Percentiles rank a stretch among this genome's conserved stretches.
Conservation (phyloP, 2,888 invertebrate genomes). For the Lagria hirta region DNA sequence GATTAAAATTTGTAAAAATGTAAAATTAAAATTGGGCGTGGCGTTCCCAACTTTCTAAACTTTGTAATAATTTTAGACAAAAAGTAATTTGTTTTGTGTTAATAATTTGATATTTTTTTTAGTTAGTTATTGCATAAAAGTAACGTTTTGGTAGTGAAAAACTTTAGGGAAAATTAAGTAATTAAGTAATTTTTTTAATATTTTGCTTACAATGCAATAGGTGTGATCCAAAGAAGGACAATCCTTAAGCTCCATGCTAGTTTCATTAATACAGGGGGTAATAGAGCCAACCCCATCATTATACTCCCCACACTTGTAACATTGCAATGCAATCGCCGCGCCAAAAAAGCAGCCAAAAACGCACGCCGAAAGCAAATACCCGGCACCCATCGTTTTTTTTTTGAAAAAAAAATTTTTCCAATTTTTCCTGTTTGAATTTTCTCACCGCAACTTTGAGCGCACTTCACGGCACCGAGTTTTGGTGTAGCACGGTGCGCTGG, state of each 20-base stretch:
- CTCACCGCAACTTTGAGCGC: constrained; percentile 5
- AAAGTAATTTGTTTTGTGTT: too few species aligned
- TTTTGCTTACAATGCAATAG: constrained; percentile 83
- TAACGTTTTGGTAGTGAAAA: not conserved
- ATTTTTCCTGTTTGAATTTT: too few species aligned
- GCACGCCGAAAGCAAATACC: constrained; percentile 23
- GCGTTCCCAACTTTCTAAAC: too few species aligned
- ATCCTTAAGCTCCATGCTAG: constrained; percentile 69
- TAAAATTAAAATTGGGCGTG: too few species aligned
- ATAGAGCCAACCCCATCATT: constrained; percentile 85
- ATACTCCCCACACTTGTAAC: constrained; percentile 81
- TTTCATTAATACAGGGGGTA: constrained; percentile 78
- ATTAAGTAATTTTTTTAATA: too few species aligned
- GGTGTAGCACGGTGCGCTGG: constrained; percentile 34
- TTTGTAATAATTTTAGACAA: too few species aligned
- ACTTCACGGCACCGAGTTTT: constrained; percentile 1
- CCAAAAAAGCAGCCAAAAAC: constrained; percentile 34
- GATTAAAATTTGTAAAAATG: too few species aligned
- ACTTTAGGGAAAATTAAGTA: not conserved
- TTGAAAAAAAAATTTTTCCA: not conserved
- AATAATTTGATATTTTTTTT: too few species aligned
- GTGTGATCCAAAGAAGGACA: constrained; percentile 63
- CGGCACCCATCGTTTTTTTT: constrained; percentile 26
- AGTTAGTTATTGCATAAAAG: too few species aligned
- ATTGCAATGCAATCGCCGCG: constrained; percentile 59